A percentile compares a stretch with the other conserved stretches of the same genome.
These are phyloP conservation scores for Zonotrichia albicollis DNA, from an alignment of 2,797 vertebrate genomes.

Conservation along the genomic window DNA sequence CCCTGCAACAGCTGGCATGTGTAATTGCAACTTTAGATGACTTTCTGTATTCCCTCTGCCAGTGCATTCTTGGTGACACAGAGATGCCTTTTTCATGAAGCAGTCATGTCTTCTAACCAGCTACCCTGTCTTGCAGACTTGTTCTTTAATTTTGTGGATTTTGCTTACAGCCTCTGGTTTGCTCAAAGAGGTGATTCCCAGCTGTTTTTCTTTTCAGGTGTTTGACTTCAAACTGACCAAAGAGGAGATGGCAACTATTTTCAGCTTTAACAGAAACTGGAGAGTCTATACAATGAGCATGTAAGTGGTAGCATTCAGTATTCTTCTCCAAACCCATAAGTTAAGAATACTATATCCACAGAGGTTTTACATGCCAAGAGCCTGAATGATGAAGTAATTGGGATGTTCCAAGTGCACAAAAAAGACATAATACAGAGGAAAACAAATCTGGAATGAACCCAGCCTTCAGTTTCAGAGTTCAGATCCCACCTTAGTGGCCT, in stretches of 20 bases:
- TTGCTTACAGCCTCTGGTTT: neutral
- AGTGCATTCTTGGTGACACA: neutral
- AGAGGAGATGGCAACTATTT: conserved; percentile 62
- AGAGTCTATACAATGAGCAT: neutral
- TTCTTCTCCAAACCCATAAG: neutral
- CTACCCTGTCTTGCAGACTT: neutral
- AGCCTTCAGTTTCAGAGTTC: neutral
- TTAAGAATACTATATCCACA: neutral
- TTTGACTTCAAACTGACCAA: conserved; percentile 65
- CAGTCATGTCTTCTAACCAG: neutral
- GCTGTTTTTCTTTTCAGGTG: conserved; percentile 17
- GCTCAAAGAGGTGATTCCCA: neutral
- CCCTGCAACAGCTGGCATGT: neutral
- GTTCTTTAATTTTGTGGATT: neutral
- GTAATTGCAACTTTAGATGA: neutral
- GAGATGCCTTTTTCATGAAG: neutral
- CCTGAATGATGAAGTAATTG: neutral
- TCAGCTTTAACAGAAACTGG: conserved; percentile 66
- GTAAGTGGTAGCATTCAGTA: conserved; percentile 3
- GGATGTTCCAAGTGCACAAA: neutral
- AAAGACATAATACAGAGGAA: neutral
- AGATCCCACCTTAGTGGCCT: neutral
- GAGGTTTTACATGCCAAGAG: neutral
- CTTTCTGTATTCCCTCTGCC: neutral
- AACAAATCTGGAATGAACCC: neutral